These are phyloP conservation scores for Drosophila arawakana DNA, from an alignment of 1,140 invertebrate genomes.

Conservation along the genomic window DNA sequence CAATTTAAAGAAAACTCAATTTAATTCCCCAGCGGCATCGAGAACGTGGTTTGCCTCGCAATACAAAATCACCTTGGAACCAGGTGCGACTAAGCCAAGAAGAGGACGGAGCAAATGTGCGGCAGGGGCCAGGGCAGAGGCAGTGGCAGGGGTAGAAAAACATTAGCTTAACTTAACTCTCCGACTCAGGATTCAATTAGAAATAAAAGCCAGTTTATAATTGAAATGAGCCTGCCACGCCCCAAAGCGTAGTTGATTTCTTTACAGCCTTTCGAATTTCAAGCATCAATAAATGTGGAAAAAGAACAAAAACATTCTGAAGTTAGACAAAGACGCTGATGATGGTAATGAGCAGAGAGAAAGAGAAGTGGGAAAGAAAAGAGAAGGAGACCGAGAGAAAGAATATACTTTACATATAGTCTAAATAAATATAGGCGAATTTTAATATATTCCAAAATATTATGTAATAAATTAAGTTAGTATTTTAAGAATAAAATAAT, in stretches of 20 bases:
- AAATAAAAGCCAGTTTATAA: constrained; percentile 73
- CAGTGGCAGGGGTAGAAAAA: constrained; percentile 46
- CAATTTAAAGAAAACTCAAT: constrained; percentile 30
- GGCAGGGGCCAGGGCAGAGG: background rate
- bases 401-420: constrained; percentile 16
- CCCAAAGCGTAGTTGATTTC: constrained; percentile 4
- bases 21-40: constrained; percentile 30
- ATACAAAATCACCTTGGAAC: constrained; percentile 37
- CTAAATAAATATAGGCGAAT: too few relatives aligned
- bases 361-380: background rate
- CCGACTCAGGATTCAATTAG: constrained; percentile 66
- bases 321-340: background rate
- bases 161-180: constrained; percentile 59
- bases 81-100: constrained; percentile 1
- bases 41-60: constrained; percentile 46
- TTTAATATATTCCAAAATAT: too few relatives aligned
- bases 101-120: too few relatives aligned
- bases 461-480: too few relatives aligned
- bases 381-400: background rate
- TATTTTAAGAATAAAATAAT: too few relatives aligned
- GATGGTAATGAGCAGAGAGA: constrained; percentile 14
- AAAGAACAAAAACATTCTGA: background rate
- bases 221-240: constrained; percentile 57
- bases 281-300: constrained; percentile 13
- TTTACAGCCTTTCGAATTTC: background rate